A percentile compares a stretch with the other conserved stretches of the same genome.
phyloP scores from a whole-genome alignment of 1,140 invertebrate species.

The Pissodes strobi region DNA sequence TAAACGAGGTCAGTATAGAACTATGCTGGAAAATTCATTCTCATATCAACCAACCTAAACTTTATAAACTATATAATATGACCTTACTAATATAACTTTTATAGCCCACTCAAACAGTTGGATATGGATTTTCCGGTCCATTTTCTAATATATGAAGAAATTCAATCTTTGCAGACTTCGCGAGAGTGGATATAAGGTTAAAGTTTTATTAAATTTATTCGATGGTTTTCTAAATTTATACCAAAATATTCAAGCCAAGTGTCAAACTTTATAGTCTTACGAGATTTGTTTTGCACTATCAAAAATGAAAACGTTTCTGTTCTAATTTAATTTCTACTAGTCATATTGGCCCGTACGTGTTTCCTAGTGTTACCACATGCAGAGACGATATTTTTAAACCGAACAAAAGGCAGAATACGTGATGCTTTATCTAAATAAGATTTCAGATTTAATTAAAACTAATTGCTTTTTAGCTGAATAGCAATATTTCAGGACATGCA shows the following conservation, averaged over 20 bases:
- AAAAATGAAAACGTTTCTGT: not conserved
- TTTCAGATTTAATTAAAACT: conserved; percentile 21
- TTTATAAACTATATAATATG: conserved; percentile 19
- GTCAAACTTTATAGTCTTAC: conserved; percentile 14
- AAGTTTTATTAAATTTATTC: conserved; percentile 36
- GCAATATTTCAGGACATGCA: not conserved
- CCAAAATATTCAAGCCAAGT: conserved; percentile 25
- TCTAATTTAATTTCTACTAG: conserved; percentile 4
- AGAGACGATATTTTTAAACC: conserved; percentile 21
- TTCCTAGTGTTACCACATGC: conserved; percentile 2
- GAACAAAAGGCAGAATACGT: conserved; percentile 16
- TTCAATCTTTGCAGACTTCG: conserved; percentile 31
- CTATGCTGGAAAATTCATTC: conserved; percentile 11
- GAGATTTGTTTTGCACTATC: not conserved
- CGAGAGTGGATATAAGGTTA: conserved; percentile 21
- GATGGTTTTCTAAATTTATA: conserved; percentile 22
- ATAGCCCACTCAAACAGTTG: conserved; percentile 28
- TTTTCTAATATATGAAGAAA: conserved; percentile 35
- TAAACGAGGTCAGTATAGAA: no score
- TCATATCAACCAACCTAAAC: not conserved
- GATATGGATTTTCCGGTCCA: conserved; percentile 32
- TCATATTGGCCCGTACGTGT: conserved; percentile 4
- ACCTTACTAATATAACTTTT: conserved; percentile 32
- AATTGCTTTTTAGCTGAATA: conserved; percentile 6
- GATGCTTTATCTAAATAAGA: conserved; percentile 22